Base-by-base conservation (phyloP, 2,888 invertebrate species). In the Colostygia pectinataria region DNA sequence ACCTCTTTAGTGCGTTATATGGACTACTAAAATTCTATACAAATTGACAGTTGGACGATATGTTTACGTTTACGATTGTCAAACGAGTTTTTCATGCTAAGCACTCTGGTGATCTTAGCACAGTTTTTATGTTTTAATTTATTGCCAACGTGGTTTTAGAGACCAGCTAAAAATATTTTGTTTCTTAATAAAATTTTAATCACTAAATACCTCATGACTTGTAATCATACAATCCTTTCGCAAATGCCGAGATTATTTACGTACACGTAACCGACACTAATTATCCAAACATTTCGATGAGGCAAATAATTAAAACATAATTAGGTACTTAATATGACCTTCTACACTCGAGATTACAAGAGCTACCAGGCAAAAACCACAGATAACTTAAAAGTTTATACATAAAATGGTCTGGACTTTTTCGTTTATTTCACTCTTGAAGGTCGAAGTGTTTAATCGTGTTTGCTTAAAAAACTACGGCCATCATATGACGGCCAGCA, bases 271-370 rank as follows among this genome's bases (percentile, higher is more conserved):
- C 49, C 41, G 36, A 42, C 41, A 36, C 44, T 40, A 56, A 55
- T 53, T 53, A 57, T 46, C 42, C 31, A 41, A 46, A 34, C 36
- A 55, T 57, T 41, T 55, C 33, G 32, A 55, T 51, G 50, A 43
- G 37, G 18, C 47, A 29, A 32, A 20, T 56, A 52, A 60, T 58
- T 58, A 56, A 53, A 48, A 55, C 34, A 10, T 49, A 45, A 44
- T 34, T 42, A 48, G 25, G 29, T 47, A 48, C 38, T 31, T 18
- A 44, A 20, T 13, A 24, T 34, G 32, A 36, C 44, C 44, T 50
- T 44, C 23, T 24, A 37, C 37, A 27, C 36, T 18, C 6, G 29
- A 29, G 24, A 38, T 33, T 27, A 39, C 18, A 33, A 32, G 6
- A 33, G 12, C 18, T n/a, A 20, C 33, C 12, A 13, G 9, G 33